These are phyloP conservation scores for Tokudaia tokunoshimensis DNA, from an alignment of 2,797 vertebrate species.

Conservation along the genomic window DNA sequence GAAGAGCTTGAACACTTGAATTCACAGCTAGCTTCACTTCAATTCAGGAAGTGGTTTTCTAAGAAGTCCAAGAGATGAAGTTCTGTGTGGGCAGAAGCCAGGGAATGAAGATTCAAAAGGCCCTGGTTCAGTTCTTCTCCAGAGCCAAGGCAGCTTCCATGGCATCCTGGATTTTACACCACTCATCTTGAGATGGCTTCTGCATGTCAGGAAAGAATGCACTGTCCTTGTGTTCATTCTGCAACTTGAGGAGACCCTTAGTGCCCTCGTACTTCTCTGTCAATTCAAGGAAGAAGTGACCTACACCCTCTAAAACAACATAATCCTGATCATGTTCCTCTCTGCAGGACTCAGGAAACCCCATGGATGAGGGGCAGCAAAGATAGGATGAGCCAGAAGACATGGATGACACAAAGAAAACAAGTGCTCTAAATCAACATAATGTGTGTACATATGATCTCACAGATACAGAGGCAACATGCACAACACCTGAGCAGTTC, in stretches of 20 bases:
- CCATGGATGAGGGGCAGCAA: too few relatives aligned
- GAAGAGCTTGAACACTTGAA: neutral
- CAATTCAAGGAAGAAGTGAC: neutral
- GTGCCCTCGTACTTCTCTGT: neutral
- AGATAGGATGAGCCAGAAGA: neutral
- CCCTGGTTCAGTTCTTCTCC: neutral
- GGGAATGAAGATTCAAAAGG: neutral
- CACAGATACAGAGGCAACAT: neutral
- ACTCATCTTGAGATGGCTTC: neutral
- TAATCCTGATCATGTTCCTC: neutral
- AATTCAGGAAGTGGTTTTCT: neutral
- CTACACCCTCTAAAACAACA: neutral
- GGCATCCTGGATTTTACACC: neutral
- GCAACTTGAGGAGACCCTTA: neutral
- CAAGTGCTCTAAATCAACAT: neutral
- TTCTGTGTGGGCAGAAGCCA: neutral
- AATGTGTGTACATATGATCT: neutral
- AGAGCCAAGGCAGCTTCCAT: neutral
- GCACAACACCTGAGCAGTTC: accelerated
- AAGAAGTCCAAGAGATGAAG: neutral
- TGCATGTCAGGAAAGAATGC: neutral
- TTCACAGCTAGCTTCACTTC: neutral
- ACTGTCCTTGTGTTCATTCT: accelerated
- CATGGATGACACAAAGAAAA: neutral
- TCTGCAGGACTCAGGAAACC: neutral